These are phyloP conservation scores for Syngnathus typhle DNA, from an alignment of 2,113 vertebrate species.

Conservation along the genomic window DNA sequence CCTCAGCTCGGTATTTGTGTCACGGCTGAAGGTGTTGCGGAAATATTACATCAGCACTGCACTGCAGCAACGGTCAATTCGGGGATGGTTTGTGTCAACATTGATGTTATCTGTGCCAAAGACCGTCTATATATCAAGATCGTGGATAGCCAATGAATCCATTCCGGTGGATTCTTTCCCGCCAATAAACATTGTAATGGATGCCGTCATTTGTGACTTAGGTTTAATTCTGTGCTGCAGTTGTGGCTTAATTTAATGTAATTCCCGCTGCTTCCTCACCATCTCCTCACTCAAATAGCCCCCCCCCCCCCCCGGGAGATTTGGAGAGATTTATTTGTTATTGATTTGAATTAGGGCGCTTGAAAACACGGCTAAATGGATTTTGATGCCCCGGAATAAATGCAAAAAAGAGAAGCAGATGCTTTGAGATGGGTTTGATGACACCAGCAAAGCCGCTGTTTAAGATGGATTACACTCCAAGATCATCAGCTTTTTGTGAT, in stretches of 20 bases:
- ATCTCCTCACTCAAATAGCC: background rate
- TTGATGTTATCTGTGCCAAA: slow-evolving; percentile 5
- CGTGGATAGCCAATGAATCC: background rate
- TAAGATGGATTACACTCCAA: slow-evolving; percentile 44
- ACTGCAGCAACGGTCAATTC: background rate
- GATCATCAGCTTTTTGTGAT: slow-evolving; percentile 50
- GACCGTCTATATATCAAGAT: background rate
- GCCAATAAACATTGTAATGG: background rate
- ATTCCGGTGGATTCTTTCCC: background rate
- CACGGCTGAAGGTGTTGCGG: slow-evolving; percentile 2
- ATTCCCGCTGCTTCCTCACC: background rate
- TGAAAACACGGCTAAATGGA: slow-evolving; percentile 41
- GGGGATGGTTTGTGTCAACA: background rate
- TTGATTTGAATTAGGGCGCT: slow-evolving; percentile 47
- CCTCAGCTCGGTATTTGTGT: slow-evolving; percentile 1
- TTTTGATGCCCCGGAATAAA: slow-evolving; percentile 42
- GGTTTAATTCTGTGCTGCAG: slow-evolving; percentile 18
- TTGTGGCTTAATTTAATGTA: slow-evolving; percentile 12
- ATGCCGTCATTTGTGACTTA: slow-evolving; percentile 7
- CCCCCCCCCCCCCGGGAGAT: slow-evolving; percentile 10
- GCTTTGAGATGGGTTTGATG: slow-evolving; percentile 37
- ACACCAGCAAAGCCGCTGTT: slow-evolving; percentile 28
- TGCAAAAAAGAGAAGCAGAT: slow-evolving; percentile 17
- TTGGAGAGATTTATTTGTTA: slow-evolving; percentile 15
- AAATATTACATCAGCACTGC: background rate